These are phyloP conservation scores for Cataglyphis rosenhaueri DNA, from an alignment of 2,888 invertebrate species.

Conservation along the genomic window DNA sequence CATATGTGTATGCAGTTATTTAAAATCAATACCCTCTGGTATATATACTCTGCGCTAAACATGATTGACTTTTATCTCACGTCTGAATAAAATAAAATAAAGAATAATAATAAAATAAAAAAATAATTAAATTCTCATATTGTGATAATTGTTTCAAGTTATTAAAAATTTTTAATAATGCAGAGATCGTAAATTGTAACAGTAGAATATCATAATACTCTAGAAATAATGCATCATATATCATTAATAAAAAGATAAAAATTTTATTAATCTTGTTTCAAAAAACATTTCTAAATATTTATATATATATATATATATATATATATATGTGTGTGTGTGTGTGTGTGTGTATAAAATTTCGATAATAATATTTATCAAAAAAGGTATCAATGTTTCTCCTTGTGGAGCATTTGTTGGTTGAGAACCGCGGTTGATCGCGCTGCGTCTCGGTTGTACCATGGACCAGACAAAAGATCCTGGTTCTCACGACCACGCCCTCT, in stretches of 20 bases:
- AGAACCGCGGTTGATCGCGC: constrained; percentile 77
- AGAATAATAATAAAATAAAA: neutral
- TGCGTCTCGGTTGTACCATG: constrained; percentile 73
- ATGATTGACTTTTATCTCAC: neutral
- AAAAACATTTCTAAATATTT: neutral
- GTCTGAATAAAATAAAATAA: neutral
- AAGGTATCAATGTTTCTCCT: neutral
- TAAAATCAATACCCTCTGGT: neutral
- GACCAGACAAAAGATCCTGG: constrained; percentile 83
- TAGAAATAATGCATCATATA: neutral
- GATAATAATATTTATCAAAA: constrained; percentile 2
- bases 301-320: neutral
- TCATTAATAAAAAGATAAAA: neutral
- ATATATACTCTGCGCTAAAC: neutral
- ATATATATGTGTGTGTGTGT: no score
- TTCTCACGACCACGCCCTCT: constrained; percentile 83
- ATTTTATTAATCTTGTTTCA: neutral
- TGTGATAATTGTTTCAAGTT: neutral
- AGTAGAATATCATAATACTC: neutral
- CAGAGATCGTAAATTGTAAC: neutral
- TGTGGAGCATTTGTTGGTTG: constrained; percentile 65
- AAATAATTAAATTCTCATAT: neutral
- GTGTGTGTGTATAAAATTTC: neutral
- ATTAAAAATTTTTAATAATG: constrained; percentile 1
- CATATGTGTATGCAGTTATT: neutral